These are phyloP conservation scores for Crotalus helleri DNA, from an alignment of 2,113 vertebrate species.

Conservation along the genomic window DNA sequence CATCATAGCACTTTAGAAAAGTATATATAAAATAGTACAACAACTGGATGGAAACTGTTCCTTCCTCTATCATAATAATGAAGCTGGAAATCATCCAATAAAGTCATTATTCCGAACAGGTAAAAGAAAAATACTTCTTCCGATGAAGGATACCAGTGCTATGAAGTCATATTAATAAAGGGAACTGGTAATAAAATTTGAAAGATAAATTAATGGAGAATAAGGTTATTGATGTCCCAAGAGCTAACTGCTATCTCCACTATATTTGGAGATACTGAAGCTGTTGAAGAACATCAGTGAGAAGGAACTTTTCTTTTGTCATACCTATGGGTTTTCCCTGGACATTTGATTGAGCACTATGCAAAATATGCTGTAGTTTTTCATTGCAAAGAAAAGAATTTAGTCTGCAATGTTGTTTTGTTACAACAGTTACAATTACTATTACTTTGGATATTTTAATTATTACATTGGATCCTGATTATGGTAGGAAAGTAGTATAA, in stretches of 20 bases:
- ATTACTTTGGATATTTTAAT: background rate
- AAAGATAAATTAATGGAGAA: background rate
- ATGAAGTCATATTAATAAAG: background rate
- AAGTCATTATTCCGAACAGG: background rate
- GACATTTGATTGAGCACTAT: background rate
- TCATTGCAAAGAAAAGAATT: background rate
- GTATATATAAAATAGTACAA: background rate
- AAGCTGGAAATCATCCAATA: background rate
- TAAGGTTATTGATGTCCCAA: background rate
- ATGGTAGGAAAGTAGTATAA: background rate
- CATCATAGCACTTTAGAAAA: background rate
- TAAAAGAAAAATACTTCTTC: too few relatives aligned
- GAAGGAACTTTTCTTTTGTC: background rate
- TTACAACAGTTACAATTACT: background rate
- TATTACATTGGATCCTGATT: background rate
- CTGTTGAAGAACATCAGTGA: background rate
- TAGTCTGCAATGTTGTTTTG: background rate
- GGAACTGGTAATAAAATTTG: background rate
- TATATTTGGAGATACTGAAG: background rate
- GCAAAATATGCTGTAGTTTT: background rate
- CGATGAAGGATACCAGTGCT: background rate
- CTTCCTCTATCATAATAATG: background rate
- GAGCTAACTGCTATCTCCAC: background rate
- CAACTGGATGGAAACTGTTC: too few relatives aligned
- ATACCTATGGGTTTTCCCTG: background rate